A percentile compares a stretch with the other conserved stretches of the same genome.
phyloP scores from a whole-genome alignment of 2,888 invertebrate genomes.

The Linnaemya tessellans region DNA sequence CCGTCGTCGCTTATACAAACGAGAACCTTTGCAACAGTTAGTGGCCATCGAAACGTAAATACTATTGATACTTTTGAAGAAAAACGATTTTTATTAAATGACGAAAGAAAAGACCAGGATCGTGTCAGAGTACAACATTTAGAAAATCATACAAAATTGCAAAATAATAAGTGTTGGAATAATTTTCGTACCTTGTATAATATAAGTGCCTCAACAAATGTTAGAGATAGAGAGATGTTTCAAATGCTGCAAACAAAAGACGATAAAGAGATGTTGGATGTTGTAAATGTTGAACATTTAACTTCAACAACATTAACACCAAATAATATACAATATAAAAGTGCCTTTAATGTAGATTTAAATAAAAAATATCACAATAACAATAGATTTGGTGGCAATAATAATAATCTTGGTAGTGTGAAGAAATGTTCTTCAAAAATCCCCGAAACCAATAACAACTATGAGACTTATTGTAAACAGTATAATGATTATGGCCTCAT shows the following conservation, averaged over 20 bases:
- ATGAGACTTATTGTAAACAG: conserved; percentile 52
- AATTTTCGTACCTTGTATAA: conserved; percentile 70
- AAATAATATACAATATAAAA: conserved; percentile 64
- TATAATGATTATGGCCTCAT: conserved; percentile 37
- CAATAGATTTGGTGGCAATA: conserved; percentile 51
- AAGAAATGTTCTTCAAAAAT: background rate
- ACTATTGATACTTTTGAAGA: conserved; percentile 29
- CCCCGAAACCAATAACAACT: conserved; percentile 38
- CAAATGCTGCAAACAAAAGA: conserved; percentile 39
- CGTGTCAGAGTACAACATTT: conserved; percentile 73
- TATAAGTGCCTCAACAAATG: conserved; percentile 59
- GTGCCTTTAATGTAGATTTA: conserved; percentile 71
- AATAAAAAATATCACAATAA: conserved; percentile 59
- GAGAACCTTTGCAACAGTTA: conserved; percentile 52
- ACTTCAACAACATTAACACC: conserved; percentile 26
- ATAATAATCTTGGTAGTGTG: conserved; percentile 35
- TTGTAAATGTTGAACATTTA: conserved; percentile 48
- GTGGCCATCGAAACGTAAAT: conserved; percentile 35
- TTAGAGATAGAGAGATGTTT: conserved; percentile 46
- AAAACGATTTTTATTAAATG: conserved; percentile 33
- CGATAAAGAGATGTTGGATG: conserved; percentile 45
- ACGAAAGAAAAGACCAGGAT: conserved; percentile 53
- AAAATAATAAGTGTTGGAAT: conserved; percentile 74
- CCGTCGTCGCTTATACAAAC: conserved; percentile 39
- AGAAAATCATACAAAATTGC: conserved; percentile 71